Base-by-base conservation (phyloP, 2,797 vertebrate genomes). In the Intellagama lesueurii region DNA sequence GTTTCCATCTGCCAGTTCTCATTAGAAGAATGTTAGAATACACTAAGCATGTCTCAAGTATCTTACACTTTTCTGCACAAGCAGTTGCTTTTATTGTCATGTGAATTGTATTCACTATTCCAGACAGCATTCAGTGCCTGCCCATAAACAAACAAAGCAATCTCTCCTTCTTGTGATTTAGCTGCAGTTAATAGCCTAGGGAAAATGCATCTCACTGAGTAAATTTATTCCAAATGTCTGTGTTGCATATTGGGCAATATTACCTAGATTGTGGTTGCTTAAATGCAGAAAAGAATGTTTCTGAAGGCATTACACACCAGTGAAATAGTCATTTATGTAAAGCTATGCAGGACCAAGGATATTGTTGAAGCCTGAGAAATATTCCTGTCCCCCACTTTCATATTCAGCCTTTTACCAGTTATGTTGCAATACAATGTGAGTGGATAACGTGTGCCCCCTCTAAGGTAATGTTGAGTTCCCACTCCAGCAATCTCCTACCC, bases 1-100 rank as follows among this genome's bases (percentile, higher is more conserved):
- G 0, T 89, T 94, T 90, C 82, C 83, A 60, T 56, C 82, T 86
- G 88, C 80, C 86, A 6, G 78, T 91, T 82, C 73, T 5, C 64
- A 89, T 28, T 60, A 91, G 60, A 90, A 93, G 26, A 52, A 89
- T 76, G n/a, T n/a, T 69, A 88, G 28, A 77, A 3, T 40, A 22
- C 0, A 7, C 73, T 76, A 35, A 83, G 11, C 32, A n/a, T 79
- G 77, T 76, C 77, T 73, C 40, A 83, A 2, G 35, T 76, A 68
- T 83, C n/a, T 68, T 83, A 81, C 52, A 77, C 85, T 87, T 86
- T 78, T 77, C 69, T 35, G 77, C 44, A 81, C 83, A 82, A 76
- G 12, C 30, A 82, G 80, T 66, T 82, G 28, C 56, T 85, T 8
- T 30, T 16, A 5, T 81, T 88, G 79, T 83, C 64, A 86, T 32